Evolutionary conservation across 2,797 vertebrate species (phyloP).

Genomic region (Discoglossus pictus): DNA sequence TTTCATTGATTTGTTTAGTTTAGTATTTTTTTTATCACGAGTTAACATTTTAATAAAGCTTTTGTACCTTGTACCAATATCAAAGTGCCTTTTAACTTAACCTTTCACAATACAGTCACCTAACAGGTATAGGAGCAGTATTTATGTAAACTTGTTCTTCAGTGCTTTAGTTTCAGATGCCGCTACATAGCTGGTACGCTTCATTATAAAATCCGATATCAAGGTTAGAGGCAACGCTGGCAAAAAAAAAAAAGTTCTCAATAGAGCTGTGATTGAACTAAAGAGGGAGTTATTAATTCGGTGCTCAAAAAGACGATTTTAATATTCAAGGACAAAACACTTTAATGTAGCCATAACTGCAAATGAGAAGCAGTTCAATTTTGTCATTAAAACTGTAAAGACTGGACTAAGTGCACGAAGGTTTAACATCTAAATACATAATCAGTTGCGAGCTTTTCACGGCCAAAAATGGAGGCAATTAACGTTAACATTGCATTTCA

Average conservation of each 20-base stretch:
- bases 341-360: slow-evolving; percentile 34
- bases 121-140: no score
- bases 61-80: no score
- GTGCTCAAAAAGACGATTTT: slow-evolving; percentile 16
- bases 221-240: slow-evolving; percentile 9
- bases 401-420: slow-evolving; percentile 1
- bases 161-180: no score
- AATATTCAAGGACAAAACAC: slow-evolving; percentile 45
- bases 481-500: no score
- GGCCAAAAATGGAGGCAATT: background rate
- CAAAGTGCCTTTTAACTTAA: no score
- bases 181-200: no score
- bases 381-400: slow-evolving; percentile 25
- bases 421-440: slow-evolving; percentile 5
- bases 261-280: slow-evolving; percentile 22
- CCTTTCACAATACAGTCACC: no score
- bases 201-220: background rate
- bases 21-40: no score
- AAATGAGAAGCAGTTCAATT: slow-evolving; percentile 25
- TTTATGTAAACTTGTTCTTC: no score
- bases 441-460: background rate
- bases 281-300: slow-evolving; percentile 37
- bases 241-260: slow-evolving; percentile 1
- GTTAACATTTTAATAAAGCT: no score
- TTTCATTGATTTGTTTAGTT: no score